Base-by-base conservation (phyloP, 2,888 invertebrate species). In the Arenicola marina region DNA sequence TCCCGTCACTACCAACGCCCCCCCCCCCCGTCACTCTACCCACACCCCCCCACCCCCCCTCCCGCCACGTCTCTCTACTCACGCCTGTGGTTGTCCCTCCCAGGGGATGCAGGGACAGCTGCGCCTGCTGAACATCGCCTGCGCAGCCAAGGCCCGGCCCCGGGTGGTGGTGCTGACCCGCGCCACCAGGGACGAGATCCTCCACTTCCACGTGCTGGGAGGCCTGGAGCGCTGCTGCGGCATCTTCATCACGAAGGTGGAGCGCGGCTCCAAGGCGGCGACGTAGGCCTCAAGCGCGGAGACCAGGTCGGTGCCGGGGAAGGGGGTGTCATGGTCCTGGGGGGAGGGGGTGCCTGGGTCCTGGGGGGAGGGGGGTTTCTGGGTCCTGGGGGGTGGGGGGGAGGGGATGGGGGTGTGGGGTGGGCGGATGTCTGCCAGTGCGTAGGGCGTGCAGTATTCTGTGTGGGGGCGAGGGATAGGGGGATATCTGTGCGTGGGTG, bases 101-200 rank as follows among this genome's bases (percentile, higher is more conserved):
- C 78, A 85, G 83, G 91, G 91, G 80, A 91, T 96, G 91, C 88
- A 90, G 72, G 92, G 92, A 63, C 79, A 80, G 73, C 67, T 80
- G 60, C 69, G 80, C 29, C 63, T 80, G 59, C 95, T 63, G 28
- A 56, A 54, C 80, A 94, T 97, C 73, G 96, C 98, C 11, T 98
- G 98, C 84, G 94, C 94, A 29, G 95, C 96, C 28, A 99, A 99
- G 85, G 97, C 99, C 0, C 87, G 95, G 68, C 90, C 92, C 69
- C 88, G 99, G 70, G 93, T 91, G 75, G 91, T 98, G 4, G 95
- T 94, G 7, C 85, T 99, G 66, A 92, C 96, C 0, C 87, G 98
- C 57, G 92, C 95, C 4, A 92, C 92, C 51, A 88, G 97, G 67
- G 97, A 98, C 83, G 97, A 99, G 83, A 80, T 84, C 45, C 87